Base-by-base conservation (phyloP, 2,797 vertebrate genomes). In the Podargus strigoides region DNA sequence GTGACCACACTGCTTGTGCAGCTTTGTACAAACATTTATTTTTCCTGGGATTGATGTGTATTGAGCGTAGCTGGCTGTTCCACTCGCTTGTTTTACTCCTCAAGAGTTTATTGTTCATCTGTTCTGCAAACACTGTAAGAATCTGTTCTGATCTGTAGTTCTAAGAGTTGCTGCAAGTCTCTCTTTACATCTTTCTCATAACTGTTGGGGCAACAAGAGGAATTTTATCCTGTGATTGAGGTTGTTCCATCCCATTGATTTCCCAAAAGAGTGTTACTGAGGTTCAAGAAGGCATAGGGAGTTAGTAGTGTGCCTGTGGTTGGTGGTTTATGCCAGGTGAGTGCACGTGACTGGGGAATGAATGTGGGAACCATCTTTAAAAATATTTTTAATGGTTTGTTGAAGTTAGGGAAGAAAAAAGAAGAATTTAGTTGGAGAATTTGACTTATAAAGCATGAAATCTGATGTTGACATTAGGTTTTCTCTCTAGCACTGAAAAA, bases 21-120 rank as follows among this genome's bases (percentile, higher is more conserved):
- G 73, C 82, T 91, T 89, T 95, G 90, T 87, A 66, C 81, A 95
- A 95, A 94, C 89, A 94, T 94, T 95, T 92, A 46, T 90, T 94
- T 95, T 89, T 73, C 79, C 75, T 3, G 26, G 27, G 36, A 49
- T 4, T 86, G 79, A 67, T 79, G 49, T 63, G 59, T 84, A 60
- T 63, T 66, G 82, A 91, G 27, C 0, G 0, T 78, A 87, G 47
- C 63, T 81, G 62, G 28, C 50, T 78, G 76, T 94, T 93, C 76
- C 5, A 2, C 50, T 89, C 8, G 85, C 85, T 90, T 93, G 47
- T 44, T 92, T 89, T 85, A 50, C 62, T 77, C 23, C 83, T 93
- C 59, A 73, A 62, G 79, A 80, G 78, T 50, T 68, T 85, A 60
- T 90, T 87, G 86, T 80, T 89, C n/a, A 5, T 85, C 50, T 87